These are phyloP conservation scores for Papilio protenor DNA, from an alignment of 2,888 invertebrate species.

Conservation along the genomic window DNA sequence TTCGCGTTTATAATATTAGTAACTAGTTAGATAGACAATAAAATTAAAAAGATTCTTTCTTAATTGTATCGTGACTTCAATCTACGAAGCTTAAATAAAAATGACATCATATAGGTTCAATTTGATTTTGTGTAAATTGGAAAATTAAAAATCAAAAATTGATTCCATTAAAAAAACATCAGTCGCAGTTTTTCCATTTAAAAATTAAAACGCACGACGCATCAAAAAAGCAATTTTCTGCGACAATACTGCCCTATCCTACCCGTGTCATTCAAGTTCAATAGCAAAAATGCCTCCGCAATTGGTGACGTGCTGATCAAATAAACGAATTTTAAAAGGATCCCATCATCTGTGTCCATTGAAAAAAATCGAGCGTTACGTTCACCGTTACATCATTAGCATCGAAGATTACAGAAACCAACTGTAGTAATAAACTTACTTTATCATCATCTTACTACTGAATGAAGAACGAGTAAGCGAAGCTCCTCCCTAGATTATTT, in stretches of 20 bases:
- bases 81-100: neutral
- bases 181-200: conserved; percentile 39
- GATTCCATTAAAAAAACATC: conserved; percentile 33
- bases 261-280: conserved; percentile 43
- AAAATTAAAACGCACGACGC: conserved; percentile 50
- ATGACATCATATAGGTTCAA: neutral
- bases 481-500: too few species aligned
- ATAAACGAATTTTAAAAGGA: conserved; percentile 8
- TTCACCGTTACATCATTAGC: too few species aligned
- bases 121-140: conserved; percentile 20
- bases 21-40: too few species aligned
- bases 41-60: neutral
- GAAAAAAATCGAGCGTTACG: too few species aligned
- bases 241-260: conserved; percentile 57
- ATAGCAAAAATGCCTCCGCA: conserved; percentile 26
- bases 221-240: conserved; percentile 66
- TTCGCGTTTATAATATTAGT: too few species aligned
- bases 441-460: too few species aligned
- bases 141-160: conserved; percentile 37
- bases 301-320: neutral
- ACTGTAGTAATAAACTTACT: neutral
- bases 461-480: too few species aligned
- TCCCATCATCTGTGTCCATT: neutral
- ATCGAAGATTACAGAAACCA: too few species aligned
- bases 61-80: neutral